Conservation (phyloP, 2,113 vertebrate genomes). For the Hydrolagus affinis region DNA sequence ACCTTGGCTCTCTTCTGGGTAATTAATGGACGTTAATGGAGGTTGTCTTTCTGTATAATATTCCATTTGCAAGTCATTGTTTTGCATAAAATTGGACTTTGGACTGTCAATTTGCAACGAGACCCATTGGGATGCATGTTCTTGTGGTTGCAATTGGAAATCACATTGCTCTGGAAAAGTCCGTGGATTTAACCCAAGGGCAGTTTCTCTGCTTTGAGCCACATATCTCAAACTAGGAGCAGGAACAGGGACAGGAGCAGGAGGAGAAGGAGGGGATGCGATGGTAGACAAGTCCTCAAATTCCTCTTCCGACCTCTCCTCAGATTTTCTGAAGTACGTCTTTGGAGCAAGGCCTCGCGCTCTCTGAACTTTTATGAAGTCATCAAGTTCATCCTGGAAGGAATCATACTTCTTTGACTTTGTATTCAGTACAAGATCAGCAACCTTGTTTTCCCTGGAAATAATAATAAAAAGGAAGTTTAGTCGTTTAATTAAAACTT, state of each 20-base stretch:
- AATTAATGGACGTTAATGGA: slow-evolving; percentile 31
- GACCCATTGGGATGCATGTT: background rate
- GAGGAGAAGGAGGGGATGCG: background rate
- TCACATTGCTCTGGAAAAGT: background rate
- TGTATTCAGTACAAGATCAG: slow-evolving; percentile 53
- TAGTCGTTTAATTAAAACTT: no score
- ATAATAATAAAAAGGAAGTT: slow-evolving; percentile 14
- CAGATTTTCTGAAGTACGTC: slow-evolving; percentile 44
- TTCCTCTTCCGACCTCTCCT: slow-evolving; percentile 35
- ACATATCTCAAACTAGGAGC: background rate
- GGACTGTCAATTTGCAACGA: background rate
- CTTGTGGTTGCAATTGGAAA: background rate
- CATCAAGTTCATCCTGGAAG: slow-evolving; percentile 68
- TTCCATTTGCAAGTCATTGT: slow-evolving; percentile 17
- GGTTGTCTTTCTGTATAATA: slow-evolving; percentile 37
- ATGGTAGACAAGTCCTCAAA: slow-evolving; percentile 33
- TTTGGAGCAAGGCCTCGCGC: slow-evolving; percentile 59
- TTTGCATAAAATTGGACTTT: background rate
- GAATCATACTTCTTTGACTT: slow-evolving; percentile 60
- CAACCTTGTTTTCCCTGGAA: slow-evolving; percentile 60
- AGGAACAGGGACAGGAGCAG: no score
- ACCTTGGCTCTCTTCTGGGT: slow-evolving; percentile 38
- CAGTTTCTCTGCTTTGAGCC: background rate
- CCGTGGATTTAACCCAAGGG: background rate
- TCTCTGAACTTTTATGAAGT: slow-evolving; percentile 69